These are phyloP conservation scores for Chionoecetes opilio DNA, from an alignment of 1,140 invertebrate genomes.

Conservation along the genomic window DNA sequence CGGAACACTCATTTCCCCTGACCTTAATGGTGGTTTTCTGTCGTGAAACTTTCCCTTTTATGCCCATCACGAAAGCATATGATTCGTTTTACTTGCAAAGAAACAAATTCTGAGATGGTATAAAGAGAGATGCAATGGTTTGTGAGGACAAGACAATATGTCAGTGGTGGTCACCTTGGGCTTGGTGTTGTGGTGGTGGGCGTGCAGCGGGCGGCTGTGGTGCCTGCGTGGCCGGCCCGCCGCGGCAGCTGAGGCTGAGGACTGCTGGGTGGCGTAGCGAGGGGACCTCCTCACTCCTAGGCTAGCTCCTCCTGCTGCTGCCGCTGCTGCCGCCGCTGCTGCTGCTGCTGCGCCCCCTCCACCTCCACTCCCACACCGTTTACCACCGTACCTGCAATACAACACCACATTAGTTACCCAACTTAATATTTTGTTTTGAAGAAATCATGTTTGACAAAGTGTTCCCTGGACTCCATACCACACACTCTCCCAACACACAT, in stretches of 20 bases:
- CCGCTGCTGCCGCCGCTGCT: constrained; percentile 73
- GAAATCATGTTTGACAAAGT: no score
- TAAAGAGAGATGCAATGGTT: no score
- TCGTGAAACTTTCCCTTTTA: no score
- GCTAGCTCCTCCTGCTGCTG: constrained; percentile 72
- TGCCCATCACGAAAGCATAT: no score
- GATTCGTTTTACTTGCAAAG: no score
- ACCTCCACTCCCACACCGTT: constrained; percentile 77
- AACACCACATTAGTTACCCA: constrained; percentile 38
- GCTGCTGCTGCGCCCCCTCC: constrained; percentile 77
- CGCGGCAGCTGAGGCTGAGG: constrained; percentile 66
- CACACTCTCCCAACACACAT: no score
- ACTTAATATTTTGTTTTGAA: no score
- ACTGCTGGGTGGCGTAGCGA: constrained; percentile 78
- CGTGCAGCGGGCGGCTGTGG: constrained; percentile 70
- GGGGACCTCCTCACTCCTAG: constrained; percentile 74
- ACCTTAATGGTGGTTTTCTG: no score
- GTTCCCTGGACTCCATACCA: no score
- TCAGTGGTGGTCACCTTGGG: constrained; percentile 59
- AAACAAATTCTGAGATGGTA: no score
- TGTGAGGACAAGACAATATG: no score
- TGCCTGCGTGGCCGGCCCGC: constrained; percentile 69
- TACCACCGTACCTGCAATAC: constrained; percentile 79
- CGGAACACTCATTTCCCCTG: no score
- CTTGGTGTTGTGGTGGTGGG: constrained; percentile 75